Conservation (phyloP, 2,888 invertebrate species). For the Cenopis cana region DNA sequence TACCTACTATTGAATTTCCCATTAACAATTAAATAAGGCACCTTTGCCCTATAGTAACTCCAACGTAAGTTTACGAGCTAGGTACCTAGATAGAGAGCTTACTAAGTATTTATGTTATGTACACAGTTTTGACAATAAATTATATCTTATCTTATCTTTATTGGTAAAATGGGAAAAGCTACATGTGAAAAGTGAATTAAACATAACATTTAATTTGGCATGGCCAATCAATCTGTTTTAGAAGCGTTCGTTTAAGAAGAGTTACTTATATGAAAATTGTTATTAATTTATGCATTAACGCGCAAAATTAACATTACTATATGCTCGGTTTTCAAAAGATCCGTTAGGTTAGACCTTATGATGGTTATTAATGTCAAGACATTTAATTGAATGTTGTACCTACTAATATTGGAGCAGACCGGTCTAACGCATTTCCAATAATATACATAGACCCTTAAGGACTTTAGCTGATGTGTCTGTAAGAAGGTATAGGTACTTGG, state of each 20-base stretch:
- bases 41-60: not conserved
- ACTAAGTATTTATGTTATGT: too few species aligned
- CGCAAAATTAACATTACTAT: not conserved
- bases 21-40: conserved; percentile 17
- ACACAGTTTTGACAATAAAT: too few species aligned
- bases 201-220: too few species aligned
- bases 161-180: too few species aligned
- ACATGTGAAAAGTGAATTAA: too few species aligned
- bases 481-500: not conserved
- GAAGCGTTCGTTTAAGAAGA: not conserved
- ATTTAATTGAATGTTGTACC: not conserved
- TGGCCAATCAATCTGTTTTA: too few species aligned
- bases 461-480: not conserved
- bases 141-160: too few species aligned
- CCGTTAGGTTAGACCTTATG: not conserved
- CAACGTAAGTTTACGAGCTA: not conserved
- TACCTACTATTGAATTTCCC: conserved; percentile 15
- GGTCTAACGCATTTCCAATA: not conserved
- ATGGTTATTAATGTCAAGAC: not conserved
- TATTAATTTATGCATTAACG: conserved; percentile 1
- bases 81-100: too few species aligned
- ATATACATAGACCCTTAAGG: not conserved
- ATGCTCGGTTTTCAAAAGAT: not conserved
- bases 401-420: not conserved
- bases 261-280: not conserved